phyloP scores from a whole-genome alignment of 2,113 vertebrate genomes.

The Isichthys henryi region DNA sequence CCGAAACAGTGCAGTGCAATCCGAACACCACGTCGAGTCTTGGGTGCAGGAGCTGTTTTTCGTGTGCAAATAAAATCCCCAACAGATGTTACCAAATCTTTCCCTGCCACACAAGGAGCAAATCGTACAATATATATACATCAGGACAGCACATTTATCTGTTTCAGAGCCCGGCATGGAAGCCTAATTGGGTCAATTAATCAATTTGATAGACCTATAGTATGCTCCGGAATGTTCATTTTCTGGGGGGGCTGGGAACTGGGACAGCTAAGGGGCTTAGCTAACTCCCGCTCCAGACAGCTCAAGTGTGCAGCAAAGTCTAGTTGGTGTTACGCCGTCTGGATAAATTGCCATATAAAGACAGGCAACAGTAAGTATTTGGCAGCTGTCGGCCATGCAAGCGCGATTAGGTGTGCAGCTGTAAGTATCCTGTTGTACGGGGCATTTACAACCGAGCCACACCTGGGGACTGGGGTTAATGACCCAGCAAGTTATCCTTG shows the following conservation, averaged over 20 bases:
- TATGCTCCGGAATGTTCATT: background rate
- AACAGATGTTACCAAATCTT: background rate
- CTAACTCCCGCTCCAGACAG: background rate
- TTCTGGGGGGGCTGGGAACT: background rate
- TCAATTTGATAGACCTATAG: constrained; percentile 16
- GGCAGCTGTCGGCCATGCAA: background rate
- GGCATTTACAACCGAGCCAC: too few species aligned
- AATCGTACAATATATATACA: background rate
- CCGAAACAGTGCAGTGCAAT: background rate
- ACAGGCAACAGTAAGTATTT: background rate
- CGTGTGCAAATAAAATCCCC: background rate
- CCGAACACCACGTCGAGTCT: background rate
- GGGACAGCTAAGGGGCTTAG: background rate
- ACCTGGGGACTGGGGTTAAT: background rate
- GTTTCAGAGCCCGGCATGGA: background rate
- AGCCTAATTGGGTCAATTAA: constrained; percentile 12
- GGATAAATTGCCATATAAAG: background rate
- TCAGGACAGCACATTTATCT: background rate
- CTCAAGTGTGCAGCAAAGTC: background rate
- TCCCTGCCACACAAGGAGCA: background rate
- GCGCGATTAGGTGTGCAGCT: background rate
- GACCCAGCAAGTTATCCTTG: background rate
- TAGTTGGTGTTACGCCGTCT: background rate
- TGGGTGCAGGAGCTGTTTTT: background rate
- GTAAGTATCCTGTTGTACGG: background rate